Percentiles rank a stretch among this genome's conserved stretches.
phyloP scores from a whole-genome alignment of 2,888 invertebrate genomes.

The Arge pagana region DNA sequence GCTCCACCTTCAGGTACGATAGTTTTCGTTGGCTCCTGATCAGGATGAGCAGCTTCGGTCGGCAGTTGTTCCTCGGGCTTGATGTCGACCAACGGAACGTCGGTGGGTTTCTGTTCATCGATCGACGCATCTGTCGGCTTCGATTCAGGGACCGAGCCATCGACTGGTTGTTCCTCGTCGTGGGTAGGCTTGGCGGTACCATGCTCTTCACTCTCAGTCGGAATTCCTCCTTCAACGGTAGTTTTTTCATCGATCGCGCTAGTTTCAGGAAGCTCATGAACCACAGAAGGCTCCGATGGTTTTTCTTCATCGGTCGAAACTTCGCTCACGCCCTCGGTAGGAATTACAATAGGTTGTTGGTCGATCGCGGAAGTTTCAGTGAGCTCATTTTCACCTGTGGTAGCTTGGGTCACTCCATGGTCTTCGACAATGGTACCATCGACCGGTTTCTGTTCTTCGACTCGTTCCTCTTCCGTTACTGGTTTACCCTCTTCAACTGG shows the following conservation, averaged over 20 bases:
- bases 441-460: neutral
- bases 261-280: conserved; percentile 12
- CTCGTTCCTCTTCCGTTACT: conserved; percentile 9
- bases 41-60: conserved; percentile 9
- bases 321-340: conserved; percentile 11
- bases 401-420: neutral
- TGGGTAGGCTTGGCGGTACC: neutral
- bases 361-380: conserved; percentile 1
- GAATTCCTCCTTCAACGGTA: no score
- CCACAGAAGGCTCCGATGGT: conserved; percentile 7
- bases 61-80: conserved; percentile 10
- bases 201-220: conserved; percentile 10
- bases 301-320: conserved; percentile 46
- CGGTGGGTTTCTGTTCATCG: conserved; percentile 17
- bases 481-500: conserved; percentile 1
- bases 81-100: conserved; percentile 19
- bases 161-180: conserved; percentile 2
- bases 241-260: no score
- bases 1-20: conserved; percentile 25
- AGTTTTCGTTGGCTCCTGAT: conserved; percentile 24
- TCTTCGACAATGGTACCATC: conserved; percentile 3
- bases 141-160: conserved; percentile 11
- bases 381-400: neutral
- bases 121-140: conserved; percentile 23
- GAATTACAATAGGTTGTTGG: conserved; percentile 1